Base-by-base conservation (phyloP, 2,113 vertebrate species). In the Podocnemis expansa region DNA sequence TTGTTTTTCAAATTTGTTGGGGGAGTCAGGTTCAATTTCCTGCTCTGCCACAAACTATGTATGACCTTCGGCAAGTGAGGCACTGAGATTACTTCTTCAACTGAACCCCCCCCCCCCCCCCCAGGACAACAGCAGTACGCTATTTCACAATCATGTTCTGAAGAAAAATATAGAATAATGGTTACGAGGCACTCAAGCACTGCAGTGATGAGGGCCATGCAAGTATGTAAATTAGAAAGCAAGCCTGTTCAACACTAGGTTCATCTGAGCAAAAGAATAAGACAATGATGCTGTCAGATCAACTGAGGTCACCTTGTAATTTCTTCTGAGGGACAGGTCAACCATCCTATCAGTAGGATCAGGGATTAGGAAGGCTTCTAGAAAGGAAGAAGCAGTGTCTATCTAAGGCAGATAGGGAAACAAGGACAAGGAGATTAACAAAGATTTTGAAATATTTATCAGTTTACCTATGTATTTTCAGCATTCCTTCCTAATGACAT, bases 251-350 rank as follows among this genome's bases (percentile, higher is more conserved):
- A n/a, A 55, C 1, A 16, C 85, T 81, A 87, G 38, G 27, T 91
- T 60, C 80, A 83, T 51, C 21, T 19, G 47, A 1, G 27, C 90
- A 93, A 80, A 94, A 92, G 43, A n/a, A n/a, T n/a, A n/a, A n/a
- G 85, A 27, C 85, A 89, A 55, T 0, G 0, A 70, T 75, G 55
- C 45, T 9, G 76, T 85, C 3, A 0, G 9, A 79, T 89, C 89
- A 88, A 80, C 55, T 6, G 54, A 96, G 84, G 86, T 91, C 29
- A 8, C 29, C 76, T 94, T 80, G 17, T 55, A 89, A 87, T 56
- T 78, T n/a, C 1, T 41, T 83, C 60, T 70, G 60, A 86, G 75
- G 55, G 47, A 13, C 34, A 73, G 0, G 2, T 25, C 75, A 84
- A 21, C 22, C 29, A 43, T 88, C 19, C 16, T 67, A 31, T 81